phyloP scores from a whole-genome alignment of 2,113 vertebrate species.

The Percina caprodes region DNA sequence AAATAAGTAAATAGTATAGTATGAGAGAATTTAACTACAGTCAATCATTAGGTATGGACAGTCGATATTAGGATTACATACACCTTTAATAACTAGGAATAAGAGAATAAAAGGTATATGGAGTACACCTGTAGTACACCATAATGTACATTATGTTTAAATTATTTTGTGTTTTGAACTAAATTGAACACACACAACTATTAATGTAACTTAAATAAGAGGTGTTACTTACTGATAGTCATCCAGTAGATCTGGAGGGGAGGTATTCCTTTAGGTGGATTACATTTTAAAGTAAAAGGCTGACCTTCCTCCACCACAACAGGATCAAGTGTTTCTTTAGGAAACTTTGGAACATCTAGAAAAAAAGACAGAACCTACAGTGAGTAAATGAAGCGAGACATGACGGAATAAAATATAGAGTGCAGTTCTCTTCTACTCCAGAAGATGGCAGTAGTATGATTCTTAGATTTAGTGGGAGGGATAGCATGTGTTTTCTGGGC shows the following conservation, averaged over 20 bases:
- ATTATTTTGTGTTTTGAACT: too few relatives aligned
- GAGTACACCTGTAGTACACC: too few relatives aligned
- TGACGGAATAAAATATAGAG: accelerated
- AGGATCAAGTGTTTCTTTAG: slow-evolving; percentile 93
- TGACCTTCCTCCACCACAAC: slow-evolving; percentile 92
- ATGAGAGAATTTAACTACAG: too few relatives aligned
- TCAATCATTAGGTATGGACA: too few relatives aligned
- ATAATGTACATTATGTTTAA: too few relatives aligned
- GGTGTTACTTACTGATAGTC: slow-evolving; percentile 90
- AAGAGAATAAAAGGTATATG: too few relatives aligned
- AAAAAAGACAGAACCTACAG: not conserved
- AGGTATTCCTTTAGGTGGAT: slow-evolving; percentile 93
- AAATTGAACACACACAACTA: not conserved
- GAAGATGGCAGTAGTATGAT: slow-evolving; percentile 69
- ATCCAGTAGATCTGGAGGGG: slow-evolving; percentile 97
- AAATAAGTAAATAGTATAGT: too few relatives aligned
- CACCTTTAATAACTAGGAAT: too few relatives aligned
- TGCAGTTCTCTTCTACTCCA: slow-evolving; percentile 54
- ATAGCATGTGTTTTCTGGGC: not conserved
- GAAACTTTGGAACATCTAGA: slow-evolving; percentile 94
- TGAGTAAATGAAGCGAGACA: not conserved
- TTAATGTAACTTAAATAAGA: not conserved
- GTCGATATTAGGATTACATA: too few relatives aligned
- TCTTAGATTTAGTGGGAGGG: not conserved
- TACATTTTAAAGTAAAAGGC: slow-evolving; percentile 88